Percentiles rank a stretch among this genome's conserved stretches.
Conservation (phyloP, 1,140 invertebrate genomes). For the Brachionus rubens region DNA sequence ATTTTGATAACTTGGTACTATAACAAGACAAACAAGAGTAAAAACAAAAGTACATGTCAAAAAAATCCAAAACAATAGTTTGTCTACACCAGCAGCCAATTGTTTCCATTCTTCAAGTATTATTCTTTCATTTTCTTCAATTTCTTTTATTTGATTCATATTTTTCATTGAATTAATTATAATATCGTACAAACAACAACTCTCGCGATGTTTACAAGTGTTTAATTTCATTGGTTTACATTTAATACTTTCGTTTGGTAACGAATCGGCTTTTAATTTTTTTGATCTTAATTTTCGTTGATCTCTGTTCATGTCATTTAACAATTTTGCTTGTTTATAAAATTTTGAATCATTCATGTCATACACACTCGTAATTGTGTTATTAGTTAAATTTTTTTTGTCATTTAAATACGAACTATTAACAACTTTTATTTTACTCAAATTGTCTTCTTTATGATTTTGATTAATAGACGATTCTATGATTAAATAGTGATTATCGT, state of each 20-base stretch:
- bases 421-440: not conserved
- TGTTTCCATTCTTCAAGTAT: conserved; percentile 58
- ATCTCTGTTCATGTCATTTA: not conserved
- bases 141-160: not conserved
- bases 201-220: not conserved
- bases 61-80: conserved; percentile 56
- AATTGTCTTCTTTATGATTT: not conserved
- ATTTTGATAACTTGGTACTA: conserved; percentile 50
- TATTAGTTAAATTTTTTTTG: conserved; percentile 3
- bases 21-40: conserved; percentile 55
- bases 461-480: not conserved
- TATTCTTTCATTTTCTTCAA: conserved; percentile 49
- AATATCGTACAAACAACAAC: conserved; percentile 13
- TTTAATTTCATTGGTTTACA: not conserved
- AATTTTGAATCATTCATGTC: not conserved
- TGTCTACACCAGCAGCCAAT: conserved; percentile 55
- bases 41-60: conserved; percentile 53
- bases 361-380: not conserved
- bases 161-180: conserved; percentile 25
- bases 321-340: not conserved
- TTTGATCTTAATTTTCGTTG: not conserved
- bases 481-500: not conserved
- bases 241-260: not conserved
- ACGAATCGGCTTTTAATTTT: not conserved
- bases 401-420: not conserved